Base-by-base conservation (phyloP, 1,140 invertebrate species). In the Scaptomyza graminum region DNA sequence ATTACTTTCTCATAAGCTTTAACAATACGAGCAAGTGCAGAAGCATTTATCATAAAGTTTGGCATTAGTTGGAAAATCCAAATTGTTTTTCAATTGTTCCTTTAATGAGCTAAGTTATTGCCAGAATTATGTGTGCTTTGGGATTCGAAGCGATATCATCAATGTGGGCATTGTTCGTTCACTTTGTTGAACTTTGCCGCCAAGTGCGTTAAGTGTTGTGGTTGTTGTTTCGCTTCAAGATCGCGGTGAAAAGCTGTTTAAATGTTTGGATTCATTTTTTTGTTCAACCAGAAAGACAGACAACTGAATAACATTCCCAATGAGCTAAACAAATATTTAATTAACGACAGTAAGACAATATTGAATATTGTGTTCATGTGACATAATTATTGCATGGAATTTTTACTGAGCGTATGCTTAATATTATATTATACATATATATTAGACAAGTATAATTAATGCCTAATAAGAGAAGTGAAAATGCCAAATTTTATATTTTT, bases 41-140 rank as follows among this genome's bases (percentile, higher is more conserved):
- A 11, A 22, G 34, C 31, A 72, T 70, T 84, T 76, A 67, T 75
- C 65, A 76, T 74, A 70, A 74, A 64, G 44, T 72, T 49, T 63
- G 72, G 72, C 39, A 44, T 59, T 64, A 61, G 52, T 56, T 64
- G 68, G 47, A 77, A 80, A 85, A 68, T 39, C 81, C 61, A 71
- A 70, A 72, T 85, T 79, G 81, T 22, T 77, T 49, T 67, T 77
- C 47, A 85, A 80, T 85, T 76, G 73, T 55, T 61, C 6, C 6
- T 2, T 11, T 16, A 56, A 31, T 44, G 18, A 43, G 5, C 41
- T 11, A 3, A 22, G 34, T 25, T 51, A 31, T 61, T 60, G 2
- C 31, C 18, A 22, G 54, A 49, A 47, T 60, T 60, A 55, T 55
- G 15, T 4, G n/a, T 25, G 13, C 25, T 34, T 7, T 34, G 41